Conservation (phyloP, 2,888 invertebrate species). For the Drosophila colorata region DNA sequence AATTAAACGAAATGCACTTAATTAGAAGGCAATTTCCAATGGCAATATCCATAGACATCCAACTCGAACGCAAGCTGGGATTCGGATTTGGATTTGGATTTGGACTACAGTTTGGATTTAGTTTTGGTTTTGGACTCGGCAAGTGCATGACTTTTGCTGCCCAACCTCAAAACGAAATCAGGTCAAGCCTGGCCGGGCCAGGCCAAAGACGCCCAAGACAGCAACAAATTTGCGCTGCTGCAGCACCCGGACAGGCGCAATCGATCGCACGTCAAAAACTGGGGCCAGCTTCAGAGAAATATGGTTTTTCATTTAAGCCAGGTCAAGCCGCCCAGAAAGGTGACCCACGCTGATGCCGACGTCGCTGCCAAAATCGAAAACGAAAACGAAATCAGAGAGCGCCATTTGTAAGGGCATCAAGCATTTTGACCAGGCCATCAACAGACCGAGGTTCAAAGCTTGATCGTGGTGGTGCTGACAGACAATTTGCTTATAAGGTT, state of each 20-base stretch:
- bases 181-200: constrained; percentile 43
- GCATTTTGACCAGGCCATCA: constrained; percentile 70
- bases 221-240: constrained; percentile 71
- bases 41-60: constrained; percentile 45
- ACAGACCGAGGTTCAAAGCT: constrained; percentile 37
- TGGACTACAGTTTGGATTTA: constrained; percentile 20
- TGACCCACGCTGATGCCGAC: constrained; percentile 47
- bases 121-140: constrained; percentile 39
- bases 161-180: constrained; percentile 76
- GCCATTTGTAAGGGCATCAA: constrained; percentile 73
- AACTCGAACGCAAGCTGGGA: constrained; percentile 11
- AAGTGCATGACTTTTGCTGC: constrained; percentile 78
- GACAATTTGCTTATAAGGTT: constrained; percentile 71
- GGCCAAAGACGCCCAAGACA: constrained; percentile 53
- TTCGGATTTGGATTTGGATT: constrained; percentile 28
- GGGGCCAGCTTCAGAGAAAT: constrained; percentile 75
- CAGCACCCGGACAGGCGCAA: constrained; percentile 73
- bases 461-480: constrained; percentile 61
- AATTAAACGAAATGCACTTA: constrained; percentile 84
- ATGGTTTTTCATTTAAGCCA: constrained; percentile 80
- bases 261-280: constrained; percentile 79
- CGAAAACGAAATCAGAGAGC: constrained; percentile 65
- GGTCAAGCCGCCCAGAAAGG: constrained; percentile 77
- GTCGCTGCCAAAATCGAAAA: constrained; percentile 58
- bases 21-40: constrained; percentile 80